Evolutionary conservation across 35 echinoderm and acorn worm genomes (phyloP), one percentile per base, ranked within the genome.

Genomic region (Hemicentrotus pulcherrimus): DNA sequence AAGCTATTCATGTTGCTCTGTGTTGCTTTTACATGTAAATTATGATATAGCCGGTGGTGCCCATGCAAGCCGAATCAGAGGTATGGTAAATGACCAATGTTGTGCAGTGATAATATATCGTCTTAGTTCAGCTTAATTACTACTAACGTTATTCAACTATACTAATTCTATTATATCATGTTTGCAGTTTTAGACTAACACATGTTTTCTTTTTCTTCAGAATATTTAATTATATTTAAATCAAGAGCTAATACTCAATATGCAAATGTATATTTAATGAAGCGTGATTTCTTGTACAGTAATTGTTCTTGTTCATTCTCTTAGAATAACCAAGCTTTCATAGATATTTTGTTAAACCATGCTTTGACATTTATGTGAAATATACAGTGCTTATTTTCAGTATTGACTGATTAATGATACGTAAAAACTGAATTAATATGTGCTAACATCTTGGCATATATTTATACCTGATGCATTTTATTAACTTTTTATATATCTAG

Each of bases 51-150:
- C 91, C 31, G 46, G 46, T 31, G 30, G 45, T 6, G 46, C 7
- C 46, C 91, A 93, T 58, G 91, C 91, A 47, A 93, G 46, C 48
- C 91, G 91, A 18, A 93, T 93, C 48, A 93, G 46, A 93, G 91
- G 91, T 93, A 93, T 58, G 48, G 91, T 93, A 55, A 15, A 47
- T 48, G 48, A 12, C 48, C 14, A 46, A 50, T 93, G 46, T 50
- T 78, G 19, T 78, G 65, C 65, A 78, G 65, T 78, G 65, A 78
- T 78, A n/a, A 78, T 28, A 70, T 28, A 78, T 78, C 7, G 65
- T 78, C 19, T n/a, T 78, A 78, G 65, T 28, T 78, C 6, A n/a
- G 65, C 65, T 78, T 7, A n/a, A 78, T 78, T 78, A 78, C 7
- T 78, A 78, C 7, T 78, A 78, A 78, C 65, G 19, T 78, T n/a